Percentiles rank a stretch among this genome's conserved stretches.
These are phyloP conservation scores for Diogma glabrata DNA, from an alignment of 2,888 invertebrate genomes.

Conservation along the genomic window DNA sequence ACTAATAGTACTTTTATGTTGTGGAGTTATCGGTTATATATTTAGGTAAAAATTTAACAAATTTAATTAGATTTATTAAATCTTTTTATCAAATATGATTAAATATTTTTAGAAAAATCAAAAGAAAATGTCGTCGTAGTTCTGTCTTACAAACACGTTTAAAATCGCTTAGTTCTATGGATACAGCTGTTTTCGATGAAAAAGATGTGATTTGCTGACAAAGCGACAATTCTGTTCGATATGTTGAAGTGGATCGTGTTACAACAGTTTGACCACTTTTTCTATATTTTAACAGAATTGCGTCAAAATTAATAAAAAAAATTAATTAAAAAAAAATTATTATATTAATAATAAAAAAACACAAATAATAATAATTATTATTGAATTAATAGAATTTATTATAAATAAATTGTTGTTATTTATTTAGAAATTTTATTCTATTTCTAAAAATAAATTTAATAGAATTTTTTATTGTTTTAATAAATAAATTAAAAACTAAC, in stretches of 20 bases:
- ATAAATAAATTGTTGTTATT: too few relatives aligned
- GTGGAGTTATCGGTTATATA: conserved; percentile 38
- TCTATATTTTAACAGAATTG: too few relatives aligned
- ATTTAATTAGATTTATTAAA: not conserved
- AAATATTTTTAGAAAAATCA: conserved; percentile 33
- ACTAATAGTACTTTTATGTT: conserved; percentile 35
- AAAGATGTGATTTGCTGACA: conserved; percentile 92
- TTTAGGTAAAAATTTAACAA: conserved; percentile 39
- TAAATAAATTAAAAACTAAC: too few relatives aligned
- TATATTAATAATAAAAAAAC: too few relatives aligned
- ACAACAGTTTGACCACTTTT: conserved; percentile 84
- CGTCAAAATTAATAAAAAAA: too few relatives aligned
- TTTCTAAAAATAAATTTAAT: too few relatives aligned
- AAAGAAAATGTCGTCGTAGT: conserved; percentile 54
- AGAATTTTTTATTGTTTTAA: too few relatives aligned
- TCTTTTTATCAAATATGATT: not conserved
- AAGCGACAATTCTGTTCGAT: conserved; percentile 89
- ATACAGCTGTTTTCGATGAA: conserved; percentile 73
- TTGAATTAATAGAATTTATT: too few relatives aligned
- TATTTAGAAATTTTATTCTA: too few relatives aligned
- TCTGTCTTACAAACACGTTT: conserved; percentile 69
- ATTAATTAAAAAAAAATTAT: too few relatives aligned
- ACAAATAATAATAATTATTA: too few relatives aligned
- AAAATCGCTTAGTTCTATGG: conserved; percentile 59
- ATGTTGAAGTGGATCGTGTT: conserved; percentile 81